Base-by-base conservation (phyloP, 2,888 invertebrate genomes). In the Leptarthrus brevirostris region DNA sequence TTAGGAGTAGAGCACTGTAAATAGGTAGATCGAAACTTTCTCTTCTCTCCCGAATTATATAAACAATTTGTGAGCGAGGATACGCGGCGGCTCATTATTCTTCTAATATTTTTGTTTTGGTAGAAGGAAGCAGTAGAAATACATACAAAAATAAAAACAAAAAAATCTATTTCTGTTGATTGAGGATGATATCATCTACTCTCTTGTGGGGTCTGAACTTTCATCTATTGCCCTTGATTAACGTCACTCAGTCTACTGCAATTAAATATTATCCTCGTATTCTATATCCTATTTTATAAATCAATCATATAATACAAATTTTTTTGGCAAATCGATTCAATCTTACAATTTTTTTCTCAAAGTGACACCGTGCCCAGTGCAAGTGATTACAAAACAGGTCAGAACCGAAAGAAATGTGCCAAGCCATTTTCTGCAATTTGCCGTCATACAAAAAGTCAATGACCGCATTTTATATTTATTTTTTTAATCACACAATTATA, bases 341-440 rank as follows among this genome's bases (percentile, higher is more conserved):
- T 66, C 44, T 66, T 66, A 47, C 16, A 18, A 22, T 16, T 12
- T n/a, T n/a, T 66, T 47, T 47, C 24, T 24, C 20, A 16, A 22
- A 47, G 47, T 66, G 64, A 66, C 64, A 34, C 18, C 10, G 47
- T 20, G 10, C 64, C 44, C 44, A 16, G 5, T 12, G 47, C 6
- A 47, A 47, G 47, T 66, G 64, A 66, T 66, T 66, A 66, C 47
- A 66, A 66, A 66, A 66, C 64, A 66, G 64, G 64, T 66, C 64
- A 64, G 8, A 24, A 47, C 44, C 10, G 24, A 66, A 47, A 10
- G 14, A 44, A 47, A 20, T 8, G 47, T 22, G 47, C 64, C 40
- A 61, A 61, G 40, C 34, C 61, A 44, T 3, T 36, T 34, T 14
- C 24, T 8, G 10, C 12, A 61, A n/a, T 2, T 18, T 26, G 4